Evolutionary conservation across 1,140 invertebrate genomes (phyloP), one percentile per base, ranked within the genome.

Genomic region (Panulirus ornatus): DNA sequence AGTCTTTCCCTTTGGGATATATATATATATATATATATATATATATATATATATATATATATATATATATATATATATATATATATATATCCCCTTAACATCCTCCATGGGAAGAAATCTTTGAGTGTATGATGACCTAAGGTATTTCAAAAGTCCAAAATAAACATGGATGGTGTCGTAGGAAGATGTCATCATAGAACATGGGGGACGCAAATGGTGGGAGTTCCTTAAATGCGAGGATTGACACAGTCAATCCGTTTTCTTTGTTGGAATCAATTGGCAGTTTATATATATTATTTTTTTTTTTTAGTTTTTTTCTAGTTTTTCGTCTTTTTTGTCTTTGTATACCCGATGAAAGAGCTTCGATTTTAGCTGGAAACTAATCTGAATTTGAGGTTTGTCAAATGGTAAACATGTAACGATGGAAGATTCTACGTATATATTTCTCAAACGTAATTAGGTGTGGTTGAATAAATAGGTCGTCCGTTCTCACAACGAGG

Each of bases 361-460:
- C 47, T 81, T 81, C 78, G 47, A 81, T 81, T 58, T n/a, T 81
- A 47, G 51, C 58, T 54, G 30, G 42, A 54, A 81, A 81, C 78
- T 36, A 81, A 81, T 81, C n/a, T n/a, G 27, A 66, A 66, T 66
- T 27, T 66, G n/a, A 66, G 22, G 30, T 66, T 30, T n/a, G n/a
- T 8, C 30, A 30, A 30, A 66, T 66, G 30, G 58, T 66, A 66
- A 66, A 66, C 30, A 8, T 66, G 3, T 30, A 66, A 38, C 36
- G 30, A 34, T 81, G 36, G 58, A 44, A n/a, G n/a, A n/a, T n/a
- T 71, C 70, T 81, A 79, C 75, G 79, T 47, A 63, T 88, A 11
- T 79, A 63, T 88, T 19, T 79, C 63, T 89, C 40, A 81, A 89
- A 73, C 79, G 76, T 70, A 70, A 83, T 73, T n/a, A 34, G 40